phyloP scores from a whole-genome alignment of 1,140 invertebrate genomes.

The Hypothenemus hampei region DNA sequence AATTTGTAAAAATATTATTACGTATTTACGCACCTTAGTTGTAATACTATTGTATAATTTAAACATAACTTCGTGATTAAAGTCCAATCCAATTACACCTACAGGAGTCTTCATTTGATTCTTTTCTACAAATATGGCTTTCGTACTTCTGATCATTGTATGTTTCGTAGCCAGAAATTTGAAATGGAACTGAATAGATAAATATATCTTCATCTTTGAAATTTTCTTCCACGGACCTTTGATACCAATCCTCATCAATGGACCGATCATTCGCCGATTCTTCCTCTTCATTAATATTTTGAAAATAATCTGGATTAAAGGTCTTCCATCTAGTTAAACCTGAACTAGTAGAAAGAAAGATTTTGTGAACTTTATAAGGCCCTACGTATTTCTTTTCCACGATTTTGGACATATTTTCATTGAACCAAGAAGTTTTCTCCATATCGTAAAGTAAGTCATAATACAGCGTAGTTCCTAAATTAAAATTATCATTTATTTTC shows the following conservation, averaged over 20 bases:
- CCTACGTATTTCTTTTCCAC: conserved; percentile 6
- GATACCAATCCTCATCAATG: conserved; percentile 91
- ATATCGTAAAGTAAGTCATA: conserved; percentile 24
- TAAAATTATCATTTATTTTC: neutral
- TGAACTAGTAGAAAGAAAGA: conserved; percentile 81
- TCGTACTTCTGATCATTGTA: conserved; percentile 76
- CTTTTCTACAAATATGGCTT: conserved; percentile 71
- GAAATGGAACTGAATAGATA: conserved; percentile 78
- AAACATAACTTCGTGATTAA: conserved; percentile 58
- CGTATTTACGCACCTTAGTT: conserved; percentile 38
- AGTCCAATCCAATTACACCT: conserved; percentile 87
- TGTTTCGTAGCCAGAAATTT: conserved; percentile 53
- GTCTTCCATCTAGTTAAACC: conserved; percentile 80
- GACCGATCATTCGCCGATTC: conserved; percentile 56
- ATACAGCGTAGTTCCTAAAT: conserved; percentile 17
- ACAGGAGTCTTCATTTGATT: conserved; percentile 66
- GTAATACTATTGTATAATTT: conserved; percentile 74
- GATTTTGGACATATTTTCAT: conserved; percentile 17
- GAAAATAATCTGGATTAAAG: conserved; percentile 19
- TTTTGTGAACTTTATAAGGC: conserved; percentile 30
- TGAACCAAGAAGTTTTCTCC: conserved; percentile 33
- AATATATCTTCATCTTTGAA: conserved; percentile 73
- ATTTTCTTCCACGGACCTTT: conserved; percentile 83
- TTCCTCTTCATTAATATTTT: conserved; percentile 26
- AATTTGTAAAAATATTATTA: neutral